Percentiles rank a stretch among this genome's conserved stretches.
phyloP scores from a whole-genome alignment of 2,797 vertebrate genomes.

The Molossus alvarezi region DNA sequence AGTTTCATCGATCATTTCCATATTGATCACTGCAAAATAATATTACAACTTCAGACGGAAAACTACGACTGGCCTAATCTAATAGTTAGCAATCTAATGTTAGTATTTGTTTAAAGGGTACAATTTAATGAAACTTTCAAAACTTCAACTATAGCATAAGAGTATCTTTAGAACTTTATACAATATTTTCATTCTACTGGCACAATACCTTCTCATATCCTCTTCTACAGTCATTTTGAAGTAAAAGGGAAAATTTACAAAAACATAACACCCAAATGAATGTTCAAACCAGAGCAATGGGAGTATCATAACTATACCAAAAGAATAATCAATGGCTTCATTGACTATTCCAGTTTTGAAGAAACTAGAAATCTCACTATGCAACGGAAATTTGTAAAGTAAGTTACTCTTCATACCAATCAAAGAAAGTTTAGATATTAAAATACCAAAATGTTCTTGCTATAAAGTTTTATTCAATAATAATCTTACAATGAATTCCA shows the following conservation, averaged over 20 bases:
- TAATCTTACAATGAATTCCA: neutral
- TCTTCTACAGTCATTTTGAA: conserved; percentile 31
- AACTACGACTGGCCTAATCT: neutral
- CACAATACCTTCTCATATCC: neutral
- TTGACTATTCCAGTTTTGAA: neutral
- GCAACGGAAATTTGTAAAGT: neutral
- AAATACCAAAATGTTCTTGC: neutral
- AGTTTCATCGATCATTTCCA: conserved; percentile 42
- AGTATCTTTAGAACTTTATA: conserved; percentile 56
- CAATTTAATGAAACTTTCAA: conserved; percentile 12
- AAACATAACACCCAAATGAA: neutral
- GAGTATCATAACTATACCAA: neutral
- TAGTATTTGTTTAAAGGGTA: conserved; percentile 38
- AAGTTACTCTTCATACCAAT: conserved; percentile 18
- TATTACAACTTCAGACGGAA: conserved; percentile 37
- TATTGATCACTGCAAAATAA: neutral
- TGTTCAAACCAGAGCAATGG: neutral
- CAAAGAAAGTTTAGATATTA: conserved; percentile 2
- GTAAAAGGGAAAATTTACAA: conserved; percentile 45
- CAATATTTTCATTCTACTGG: conserved; percentile 20
- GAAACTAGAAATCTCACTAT: conserved; percentile 15
- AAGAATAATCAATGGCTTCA: neutral
- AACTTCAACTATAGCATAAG: neutral
- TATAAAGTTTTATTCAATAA: conserved; percentile 30
- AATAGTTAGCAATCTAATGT: neutral